Percentiles rank a stretch among this genome's conserved stretches.
These are phyloP conservation scores for Aselliscus stoliczkanus DNA, from an alignment of 2,797 vertebrate species.

Conservation along the genomic window DNA sequence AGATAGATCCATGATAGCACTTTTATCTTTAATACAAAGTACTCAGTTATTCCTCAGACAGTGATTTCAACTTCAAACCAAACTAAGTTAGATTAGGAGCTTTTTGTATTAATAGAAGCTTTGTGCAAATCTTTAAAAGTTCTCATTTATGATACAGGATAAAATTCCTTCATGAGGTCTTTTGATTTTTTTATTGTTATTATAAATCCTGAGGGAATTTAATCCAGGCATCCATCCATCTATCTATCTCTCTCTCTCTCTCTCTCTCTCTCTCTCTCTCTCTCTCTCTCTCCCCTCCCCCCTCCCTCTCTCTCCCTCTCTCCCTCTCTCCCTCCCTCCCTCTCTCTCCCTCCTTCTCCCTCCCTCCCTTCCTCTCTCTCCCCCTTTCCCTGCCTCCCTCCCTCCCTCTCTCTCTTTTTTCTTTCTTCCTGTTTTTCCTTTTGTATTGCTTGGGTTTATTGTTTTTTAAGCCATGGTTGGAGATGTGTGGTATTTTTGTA, in stretches of 20 bases:
- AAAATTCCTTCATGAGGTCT: neutral
- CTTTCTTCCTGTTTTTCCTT: neutral
- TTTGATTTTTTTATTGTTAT: slow-evolving; percentile 1
- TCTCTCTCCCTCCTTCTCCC: no score
- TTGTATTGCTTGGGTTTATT: neutral
- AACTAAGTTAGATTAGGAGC: neutral
- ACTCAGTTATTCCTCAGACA: neutral
- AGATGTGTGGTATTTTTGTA: neutral
- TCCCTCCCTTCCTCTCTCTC: no score
- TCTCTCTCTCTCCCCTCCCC: no score
- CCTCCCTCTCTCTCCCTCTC: no score
- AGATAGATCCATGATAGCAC: neutral
- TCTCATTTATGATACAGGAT: neutral
- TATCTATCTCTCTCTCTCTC: no score
- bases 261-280: neutral
- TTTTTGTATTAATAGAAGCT: neutral
- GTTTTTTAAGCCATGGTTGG: neutral
- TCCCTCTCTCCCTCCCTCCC: no score
- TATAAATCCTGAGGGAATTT: neutral
- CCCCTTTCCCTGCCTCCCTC: neutral
- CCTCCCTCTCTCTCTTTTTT: neutral
- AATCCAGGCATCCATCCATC: neutral
- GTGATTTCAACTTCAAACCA: neutral
- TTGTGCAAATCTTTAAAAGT: neutral
- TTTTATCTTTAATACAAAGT: neutral